phyloP scores from a whole-genome alignment of 2,888 invertebrate genomes.

The Tromatobia lineatoria region DNA sequence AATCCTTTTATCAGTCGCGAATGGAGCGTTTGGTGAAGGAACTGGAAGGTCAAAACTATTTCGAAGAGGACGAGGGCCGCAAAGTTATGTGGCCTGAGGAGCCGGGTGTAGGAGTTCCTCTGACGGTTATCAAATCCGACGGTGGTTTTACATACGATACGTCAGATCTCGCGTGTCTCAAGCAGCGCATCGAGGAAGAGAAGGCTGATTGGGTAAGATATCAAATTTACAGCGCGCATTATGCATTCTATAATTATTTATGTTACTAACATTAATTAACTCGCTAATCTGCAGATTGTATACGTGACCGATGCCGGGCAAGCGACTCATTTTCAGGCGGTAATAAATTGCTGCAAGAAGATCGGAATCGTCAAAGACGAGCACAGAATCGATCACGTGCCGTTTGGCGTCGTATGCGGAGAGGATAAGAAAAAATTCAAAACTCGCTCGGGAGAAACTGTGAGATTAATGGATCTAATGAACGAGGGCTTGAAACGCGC shows the following conservation, averaged over 20 bases:
- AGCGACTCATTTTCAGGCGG: conserved; percentile 90
- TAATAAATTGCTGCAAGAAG: conserved; percentile 93
- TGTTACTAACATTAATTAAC: neutral
- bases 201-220: conserved; percentile 92
- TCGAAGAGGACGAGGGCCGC: conserved; percentile 94
- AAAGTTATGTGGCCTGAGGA: conserved; percentile 93
- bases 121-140: conserved; percentile 98
- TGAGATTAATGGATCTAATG: conserved; percentile 94
- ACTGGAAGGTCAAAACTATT: conserved; percentile 89
- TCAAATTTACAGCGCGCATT: neutral
- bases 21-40: conserved; percentile 94
- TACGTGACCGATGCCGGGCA: conserved; percentile 97
- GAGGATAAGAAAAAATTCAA: conserved; percentile 99
- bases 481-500: conserved; percentile 96
- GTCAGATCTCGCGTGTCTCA: conserved; percentile 97
- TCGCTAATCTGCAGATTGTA: conserved; percentile 77
- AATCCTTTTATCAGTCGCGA: conserved; percentile 97
- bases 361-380: conserved; percentile 90
- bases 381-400: conserved; percentile 95
- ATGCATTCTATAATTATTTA: too few species aligned
- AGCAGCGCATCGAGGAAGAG: conserved; percentile 93
- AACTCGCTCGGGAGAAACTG: conserved; percentile 98
- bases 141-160: conserved; percentile 99
- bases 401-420: conserved; percentile 98
- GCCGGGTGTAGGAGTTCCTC: conserved; percentile 91